Percentiles rank a stretch among this genome's conserved stretches.
These are phyloP conservation scores for Centrocercus urophasianus DNA, from an alignment of 2,113 vertebrate genomes.

Conservation along the genomic window DNA sequence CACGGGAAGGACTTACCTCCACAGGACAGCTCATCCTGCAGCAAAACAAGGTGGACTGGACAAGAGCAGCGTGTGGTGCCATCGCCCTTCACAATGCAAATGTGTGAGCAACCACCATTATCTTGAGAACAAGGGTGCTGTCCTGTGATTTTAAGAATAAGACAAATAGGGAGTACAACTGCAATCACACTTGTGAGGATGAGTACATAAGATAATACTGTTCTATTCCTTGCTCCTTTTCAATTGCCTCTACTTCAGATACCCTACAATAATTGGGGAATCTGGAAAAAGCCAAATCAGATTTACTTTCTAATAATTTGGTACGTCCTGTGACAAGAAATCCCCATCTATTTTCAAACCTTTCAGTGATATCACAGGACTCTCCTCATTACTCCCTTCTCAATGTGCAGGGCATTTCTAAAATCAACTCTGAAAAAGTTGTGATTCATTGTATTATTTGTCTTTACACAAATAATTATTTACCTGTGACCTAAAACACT, in stretches of 20 bases:
- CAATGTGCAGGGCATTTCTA: neutral
- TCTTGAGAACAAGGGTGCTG: slow-evolving; percentile 95
- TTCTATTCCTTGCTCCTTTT: neutral
- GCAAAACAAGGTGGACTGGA: slow-evolving; percentile 92
- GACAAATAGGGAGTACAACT: neutral
- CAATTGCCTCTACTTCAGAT: neutral
- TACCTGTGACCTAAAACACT: neutral
- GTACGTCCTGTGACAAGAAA: neutral
- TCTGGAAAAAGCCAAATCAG: neutral
- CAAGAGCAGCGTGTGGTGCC: slow-evolving; percentile 96
- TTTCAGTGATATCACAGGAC: neutral
- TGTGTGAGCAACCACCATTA: slow-evolving; percentile 96
- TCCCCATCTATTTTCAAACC: neutral
- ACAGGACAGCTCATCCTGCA: slow-evolving; percentile 94
- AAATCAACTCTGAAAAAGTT: neutral
- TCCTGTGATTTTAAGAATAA: slow-evolving; percentile 75
- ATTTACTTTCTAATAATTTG: neutral
- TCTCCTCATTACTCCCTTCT: neutral
- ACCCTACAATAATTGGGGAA: neutral
- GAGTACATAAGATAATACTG: neutral
- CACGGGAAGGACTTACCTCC: slow-evolving; percentile 82
- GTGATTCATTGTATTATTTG: neutral
- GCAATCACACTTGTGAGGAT: neutral
- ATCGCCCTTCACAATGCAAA: slow-evolving; percentile 95
- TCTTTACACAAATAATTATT: neutral